Conservation (phyloP, 2,888 invertebrate genomes). For the Seladonia tumulorum region DNA sequence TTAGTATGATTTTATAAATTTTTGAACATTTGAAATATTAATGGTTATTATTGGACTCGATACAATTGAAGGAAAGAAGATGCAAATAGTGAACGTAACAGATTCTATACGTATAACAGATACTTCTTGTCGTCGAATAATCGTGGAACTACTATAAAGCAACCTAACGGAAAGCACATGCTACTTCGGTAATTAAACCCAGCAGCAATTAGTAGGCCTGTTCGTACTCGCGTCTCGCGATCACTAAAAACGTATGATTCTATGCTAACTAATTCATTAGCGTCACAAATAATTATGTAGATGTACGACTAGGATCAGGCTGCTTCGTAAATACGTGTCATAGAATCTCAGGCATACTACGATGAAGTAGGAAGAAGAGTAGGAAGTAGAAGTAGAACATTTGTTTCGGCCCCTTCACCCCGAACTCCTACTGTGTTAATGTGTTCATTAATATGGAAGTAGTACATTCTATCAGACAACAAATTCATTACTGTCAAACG, state of each 20-base stretch:
- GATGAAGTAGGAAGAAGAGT: slow-evolving; percentile 5
- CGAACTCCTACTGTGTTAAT: neutral
- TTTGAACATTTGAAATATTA: neutral
- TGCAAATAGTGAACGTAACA: neutral
- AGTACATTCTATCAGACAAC: neutral
- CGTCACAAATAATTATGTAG: slow-evolving; percentile 4
- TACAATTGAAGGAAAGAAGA: neutral
- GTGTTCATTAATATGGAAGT: slow-evolving; percentile 1
- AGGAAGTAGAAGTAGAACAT: neutral
- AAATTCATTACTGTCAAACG: neutral
- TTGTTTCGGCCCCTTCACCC: neutral
- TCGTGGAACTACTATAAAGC: slow-evolving; percentile 37
- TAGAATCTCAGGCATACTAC: neutral
- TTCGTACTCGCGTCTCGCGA: slow-evolving; percentile 19
- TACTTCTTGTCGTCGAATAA: slow-evolving; percentile 4
- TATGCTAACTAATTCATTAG: slow-evolving; percentile 17
- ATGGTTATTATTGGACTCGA: neutral
- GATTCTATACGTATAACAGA: neutral
- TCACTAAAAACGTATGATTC: neutral
- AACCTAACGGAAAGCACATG: slow-evolving; percentile 54
- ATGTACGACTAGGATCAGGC: slow-evolving; percentile 20
- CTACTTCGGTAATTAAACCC: slow-evolving; percentile 40
- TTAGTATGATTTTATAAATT: neutral
- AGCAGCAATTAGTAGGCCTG: slow-evolving; percentile 33
- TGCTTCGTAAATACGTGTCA: slow-evolving; percentile 18